Conservation (phyloP, 2,888 invertebrate species). For the Clepsis dumicolana region DNA sequence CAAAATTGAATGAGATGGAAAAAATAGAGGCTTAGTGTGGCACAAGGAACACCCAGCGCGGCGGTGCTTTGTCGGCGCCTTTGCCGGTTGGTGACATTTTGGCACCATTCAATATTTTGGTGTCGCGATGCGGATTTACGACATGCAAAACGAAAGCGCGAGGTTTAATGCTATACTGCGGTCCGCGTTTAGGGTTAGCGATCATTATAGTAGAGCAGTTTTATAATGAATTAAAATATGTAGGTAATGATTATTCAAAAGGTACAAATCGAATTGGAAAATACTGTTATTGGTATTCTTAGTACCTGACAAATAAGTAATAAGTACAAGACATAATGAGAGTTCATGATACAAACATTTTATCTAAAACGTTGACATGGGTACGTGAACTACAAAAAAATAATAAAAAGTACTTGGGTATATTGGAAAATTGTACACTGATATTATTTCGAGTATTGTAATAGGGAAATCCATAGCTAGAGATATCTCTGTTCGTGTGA, state of each 20-base stretch:
- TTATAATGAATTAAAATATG: neutral
- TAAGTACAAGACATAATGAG: neutral
- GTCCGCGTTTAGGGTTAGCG: slow-evolving; percentile 23
- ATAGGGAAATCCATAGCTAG: neutral
- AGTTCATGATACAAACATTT: slow-evolving; percentile 8
- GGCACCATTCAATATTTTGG: slow-evolving; percentile 86
- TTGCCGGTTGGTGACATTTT: slow-evolving; percentile 84
- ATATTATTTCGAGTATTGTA: neutral
- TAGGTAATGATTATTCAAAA: neutral
- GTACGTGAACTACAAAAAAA: neutral
- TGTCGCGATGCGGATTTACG: slow-evolving; percentile 84
- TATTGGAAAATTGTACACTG: neutral
- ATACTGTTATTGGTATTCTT: neutral
- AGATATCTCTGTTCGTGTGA: neutral
- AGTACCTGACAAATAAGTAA: neutral
- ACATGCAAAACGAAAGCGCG: slow-evolving; percentile 74
- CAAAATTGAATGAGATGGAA: slow-evolving; percentile 86
- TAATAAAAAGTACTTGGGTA: neutral
- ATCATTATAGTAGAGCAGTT: slow-evolving; percentile 1
- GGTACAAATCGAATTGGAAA: too few relatives aligned
- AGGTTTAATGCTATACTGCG: slow-evolving; percentile 53
- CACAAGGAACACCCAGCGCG: slow-evolving; percentile 82
- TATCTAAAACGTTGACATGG: neutral
- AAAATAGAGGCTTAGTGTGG: slow-evolving; percentile 82
- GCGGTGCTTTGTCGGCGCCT: slow-evolving; percentile 81